Conservation (phyloP, 1,140 invertebrate genomes). For the Megalonaias nervosa region DNA sequence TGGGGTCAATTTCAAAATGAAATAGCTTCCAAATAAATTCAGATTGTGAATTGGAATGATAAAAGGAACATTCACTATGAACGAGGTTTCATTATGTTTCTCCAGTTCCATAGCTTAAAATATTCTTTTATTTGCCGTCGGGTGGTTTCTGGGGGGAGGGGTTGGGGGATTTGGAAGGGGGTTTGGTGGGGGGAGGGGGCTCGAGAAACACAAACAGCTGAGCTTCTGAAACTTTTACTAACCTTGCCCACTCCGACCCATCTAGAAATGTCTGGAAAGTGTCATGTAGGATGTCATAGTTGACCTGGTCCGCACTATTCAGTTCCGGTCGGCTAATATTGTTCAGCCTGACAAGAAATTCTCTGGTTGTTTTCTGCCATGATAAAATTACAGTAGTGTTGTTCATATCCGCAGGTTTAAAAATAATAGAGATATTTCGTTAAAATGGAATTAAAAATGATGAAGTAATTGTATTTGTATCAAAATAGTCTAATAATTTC, state of each 20-base stretch:
- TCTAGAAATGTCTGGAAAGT: conserved; percentile 48
- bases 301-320: conserved; percentile 35
- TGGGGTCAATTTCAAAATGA: too few relatives aligned
- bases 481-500: too few relatives aligned
- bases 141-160: too few relatives aligned
- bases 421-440: too few relatives aligned
- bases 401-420: too few relatives aligned
- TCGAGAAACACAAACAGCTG: neutral
- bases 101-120: too few relatives aligned
- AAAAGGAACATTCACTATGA: too few relatives aligned
- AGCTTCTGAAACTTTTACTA: conserved; percentile 7
- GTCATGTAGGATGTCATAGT: conserved; percentile 53
- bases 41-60: neutral
- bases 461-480: too few relatives aligned
- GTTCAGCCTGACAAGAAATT: conserved; percentile 30
- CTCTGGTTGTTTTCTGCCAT: conserved; percentile 41
- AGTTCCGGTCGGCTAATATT: conserved; percentile 27
- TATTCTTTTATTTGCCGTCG: too few relatives aligned
- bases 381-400: neutral
- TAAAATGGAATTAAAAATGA: too few relatives aligned
- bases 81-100: neutral
- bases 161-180: too few relatives aligned
- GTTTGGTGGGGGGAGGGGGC: too few relatives aligned
- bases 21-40: neutral
- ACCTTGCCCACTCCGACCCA: conserved; percentile 51